A percentile compares a stretch with the other conserved stretches of the same genome.
phyloP scores from a whole-genome alignment of 2,888 invertebrate genomes.

The Amblyjoppa proteus region DNA sequence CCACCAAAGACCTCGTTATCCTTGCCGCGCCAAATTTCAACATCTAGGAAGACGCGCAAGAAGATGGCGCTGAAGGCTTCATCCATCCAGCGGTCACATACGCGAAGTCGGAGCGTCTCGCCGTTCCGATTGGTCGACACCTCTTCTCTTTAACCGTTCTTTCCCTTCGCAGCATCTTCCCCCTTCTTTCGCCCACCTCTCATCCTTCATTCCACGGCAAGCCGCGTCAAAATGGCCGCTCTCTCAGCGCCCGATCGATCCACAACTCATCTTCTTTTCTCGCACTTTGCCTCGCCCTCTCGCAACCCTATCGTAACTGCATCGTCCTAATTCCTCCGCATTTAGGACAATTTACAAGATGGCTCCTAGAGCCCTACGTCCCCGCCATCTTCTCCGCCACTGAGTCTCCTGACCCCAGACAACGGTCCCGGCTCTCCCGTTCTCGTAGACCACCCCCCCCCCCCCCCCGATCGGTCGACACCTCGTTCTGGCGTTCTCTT shows the following conservation, averaged over 20 bases:
- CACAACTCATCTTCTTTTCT: neutral
- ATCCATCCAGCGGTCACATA: neutral
- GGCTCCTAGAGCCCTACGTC: neutral
- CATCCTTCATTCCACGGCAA: neutral
- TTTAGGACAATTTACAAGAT: slow-evolving; percentile 60
- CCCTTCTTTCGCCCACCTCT: too few species aligned
- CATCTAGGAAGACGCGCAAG: too few species aligned
- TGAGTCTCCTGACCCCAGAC: slow-evolving; percentile 19
- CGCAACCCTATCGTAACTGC: neutral
- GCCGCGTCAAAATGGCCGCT: neutral
- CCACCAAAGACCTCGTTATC: too few species aligned
- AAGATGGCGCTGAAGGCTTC: neutral
- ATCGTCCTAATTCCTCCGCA: neutral
- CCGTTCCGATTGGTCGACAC: slow-evolving; percentile 37
- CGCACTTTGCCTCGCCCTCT: neutral
- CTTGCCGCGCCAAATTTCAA: too few species aligned
- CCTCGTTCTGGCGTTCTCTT: neutral
- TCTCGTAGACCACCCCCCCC: slow-evolving; percentile 47
- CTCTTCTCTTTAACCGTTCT: neutral
- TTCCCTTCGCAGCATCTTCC: too few species aligned
- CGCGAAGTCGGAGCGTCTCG: neutral
- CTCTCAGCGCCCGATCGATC: slow-evolving; percentile 8
- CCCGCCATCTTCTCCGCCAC: neutral
- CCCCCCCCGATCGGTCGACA: slow-evolving; percentile 29
- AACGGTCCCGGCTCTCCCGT: slow-evolving; percentile 57